Evolutionary conservation across 2,113 vertebrate species (phyloP), one percentile per base, ranked within the genome.

Genomic region (Odontophorus gujanensis): DNA sequence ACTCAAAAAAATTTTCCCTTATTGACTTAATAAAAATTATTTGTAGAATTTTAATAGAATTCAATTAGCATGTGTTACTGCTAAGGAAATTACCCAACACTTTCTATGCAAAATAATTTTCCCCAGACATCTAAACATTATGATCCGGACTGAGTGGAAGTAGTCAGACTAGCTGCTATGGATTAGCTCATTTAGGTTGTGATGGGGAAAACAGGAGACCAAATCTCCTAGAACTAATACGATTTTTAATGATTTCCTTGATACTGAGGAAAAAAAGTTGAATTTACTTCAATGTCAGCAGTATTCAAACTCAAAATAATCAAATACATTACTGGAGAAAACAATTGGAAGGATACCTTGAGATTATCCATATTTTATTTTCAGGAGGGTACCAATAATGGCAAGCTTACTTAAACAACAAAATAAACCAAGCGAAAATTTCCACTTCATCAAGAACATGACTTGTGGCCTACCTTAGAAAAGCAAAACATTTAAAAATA

Each of bases 351-450:
- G 80, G 88, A 30, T 68, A 78, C 20, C 30, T 68, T 71, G 53
- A 62, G 26, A 83, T 50, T 17, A 48, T 74, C 47, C 20, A 18
- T 3, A 9, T 69, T 88, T 94, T 78, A n/a, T 74, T 77, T 87
- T 91, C 25, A 75, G 53, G 85, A 86, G 30, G 78, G 14, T 72
- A 81, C 43, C 47, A 53, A 2, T 61, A n/a, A 45, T 62, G n/a
- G 26, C 43, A 78, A 88, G 85, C 11, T 76, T 76, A 85, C 26
- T 83, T 79, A 90, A 78, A 50, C 48, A 38, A 48, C n/a, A 86
- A 93, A 90, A 90, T 91, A 83, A 87, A 84, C 17, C n/a, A 75
- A 83, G n/a, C 83, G 69, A 91, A 89, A 94, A 87, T 81, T 91
- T 91, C 73, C 17, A 48, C 61, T 81, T 90, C 80, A 89, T 85